Conservation (phyloP, 2,888 invertebrate genomes). For the Patella caerulea region DNA sequence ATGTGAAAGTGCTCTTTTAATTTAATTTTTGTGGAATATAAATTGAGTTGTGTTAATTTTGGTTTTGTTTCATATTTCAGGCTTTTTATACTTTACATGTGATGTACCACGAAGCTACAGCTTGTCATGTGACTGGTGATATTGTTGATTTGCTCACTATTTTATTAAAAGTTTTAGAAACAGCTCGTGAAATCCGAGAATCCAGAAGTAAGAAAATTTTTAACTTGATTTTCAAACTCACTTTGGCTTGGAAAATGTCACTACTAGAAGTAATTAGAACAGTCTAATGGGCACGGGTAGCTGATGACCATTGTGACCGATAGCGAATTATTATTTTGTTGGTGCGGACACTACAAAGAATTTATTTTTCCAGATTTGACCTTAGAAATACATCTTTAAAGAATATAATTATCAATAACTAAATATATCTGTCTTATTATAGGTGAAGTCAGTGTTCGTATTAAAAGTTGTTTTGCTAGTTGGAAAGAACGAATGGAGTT, state of each 20-base stretch:
- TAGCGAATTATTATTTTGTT: too few species aligned
- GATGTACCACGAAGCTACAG: constrained; percentile 94
- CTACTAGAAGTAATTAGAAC: neutral
- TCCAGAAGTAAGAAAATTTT: neutral
- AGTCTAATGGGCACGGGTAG: too few species aligned
- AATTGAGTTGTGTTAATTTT: too few species aligned
- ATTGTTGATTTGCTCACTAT: constrained; percentile 83
- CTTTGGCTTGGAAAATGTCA: neutral
- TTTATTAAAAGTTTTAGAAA: constrained; percentile 73
- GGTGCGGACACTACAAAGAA: too few species aligned
- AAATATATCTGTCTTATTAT: constrained; percentile 8
- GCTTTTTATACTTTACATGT: constrained; percentile 91
- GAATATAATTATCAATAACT: too few species aligned
- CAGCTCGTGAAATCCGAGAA: constrained; percentile 22
- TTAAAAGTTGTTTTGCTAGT: constrained; percentile 57
- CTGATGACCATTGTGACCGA: too few species aligned
- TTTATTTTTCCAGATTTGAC: too few species aligned
- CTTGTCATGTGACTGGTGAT: constrained; percentile 87
- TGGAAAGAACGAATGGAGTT: constrained; percentile 90
- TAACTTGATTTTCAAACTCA: too few species aligned
- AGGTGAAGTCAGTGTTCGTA: constrained; percentile 31
- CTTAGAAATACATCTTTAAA: too few species aligned
- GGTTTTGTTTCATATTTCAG: constrained; percentile 73
- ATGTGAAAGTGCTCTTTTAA: neutral
- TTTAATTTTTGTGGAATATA: too few species aligned